A percentile compares a stretch with the other conserved stretches of the same genome.
These are phyloP conservation scores for Aulostomus chinensis DNA, from an alignment of 2,797 vertebrate genomes.

Conservation along the genomic window DNA sequence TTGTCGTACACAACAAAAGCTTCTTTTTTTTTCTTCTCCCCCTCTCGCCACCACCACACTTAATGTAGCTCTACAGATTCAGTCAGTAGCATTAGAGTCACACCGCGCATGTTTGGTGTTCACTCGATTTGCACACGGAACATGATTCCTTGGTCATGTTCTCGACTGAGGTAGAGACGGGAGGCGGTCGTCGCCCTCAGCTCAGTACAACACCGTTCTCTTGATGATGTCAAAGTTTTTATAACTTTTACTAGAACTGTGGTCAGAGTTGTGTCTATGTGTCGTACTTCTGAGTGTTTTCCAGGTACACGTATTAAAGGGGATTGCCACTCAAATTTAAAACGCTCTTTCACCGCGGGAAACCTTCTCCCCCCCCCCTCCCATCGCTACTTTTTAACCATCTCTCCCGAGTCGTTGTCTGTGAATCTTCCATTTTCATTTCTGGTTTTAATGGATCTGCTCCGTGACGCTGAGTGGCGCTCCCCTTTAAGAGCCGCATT, in stretches of 20 bases:
- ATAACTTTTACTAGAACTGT: conserved; percentile 71
- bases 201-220: conserved; percentile 67
- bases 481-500: conserved; percentile 50
- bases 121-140: conserved; percentile 61
- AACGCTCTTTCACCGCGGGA: no score
- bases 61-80: conserved; percentile 68
- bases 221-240: conserved; percentile 75
- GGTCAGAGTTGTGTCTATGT: conserved; percentile 57
- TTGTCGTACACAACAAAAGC: conserved; percentile 49
- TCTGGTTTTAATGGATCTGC: no score
- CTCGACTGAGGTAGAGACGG: conserved; percentile 47
- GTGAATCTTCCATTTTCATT: no score
- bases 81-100: conserved; percentile 65
- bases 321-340: conserved; percentile 55
- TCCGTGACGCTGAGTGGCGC: conserved; percentile 38
- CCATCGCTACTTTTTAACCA: neutral
- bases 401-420: neutral
- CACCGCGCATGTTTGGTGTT: conserved; percentile 57
- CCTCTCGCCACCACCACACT: conserved; percentile 34
- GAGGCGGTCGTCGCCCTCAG: conserved; percentile 39
- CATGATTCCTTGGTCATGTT: conserved; percentile 39
- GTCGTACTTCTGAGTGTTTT: conserved; percentile 65
- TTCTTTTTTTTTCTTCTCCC: conserved; percentile 10
- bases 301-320: conserved; percentile 51
- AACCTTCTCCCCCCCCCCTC: no score